Conservation (phyloP, 2,888 invertebrate species). For the Zele albiditarsus region DNA sequence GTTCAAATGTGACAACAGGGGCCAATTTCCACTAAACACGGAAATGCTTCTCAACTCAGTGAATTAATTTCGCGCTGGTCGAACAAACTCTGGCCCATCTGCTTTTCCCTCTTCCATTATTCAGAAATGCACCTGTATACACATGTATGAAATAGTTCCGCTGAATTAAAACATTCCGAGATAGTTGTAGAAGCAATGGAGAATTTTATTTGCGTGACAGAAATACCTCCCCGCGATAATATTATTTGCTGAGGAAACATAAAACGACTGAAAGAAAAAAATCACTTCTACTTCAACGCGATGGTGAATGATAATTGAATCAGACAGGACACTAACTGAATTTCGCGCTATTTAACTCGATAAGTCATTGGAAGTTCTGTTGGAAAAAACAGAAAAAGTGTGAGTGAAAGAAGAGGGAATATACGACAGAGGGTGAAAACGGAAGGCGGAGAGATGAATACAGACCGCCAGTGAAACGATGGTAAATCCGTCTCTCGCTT, state of each 20-base stretch:
- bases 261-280: slow-evolving; percentile 19
- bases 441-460: not conserved
- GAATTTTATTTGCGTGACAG: slow-evolving; percentile 8
- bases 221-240: slow-evolving; percentile 14
- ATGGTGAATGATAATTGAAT: slow-evolving; percentile 41
- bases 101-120: slow-evolving; percentile 7
- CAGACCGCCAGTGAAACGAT: slow-evolving; percentile 26
- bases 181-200: slow-evolving; percentile 40
- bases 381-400: not conserved
- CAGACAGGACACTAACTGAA: slow-evolving; percentile 48
- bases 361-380: slow-evolving; percentile 40
- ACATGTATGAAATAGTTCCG: slow-evolving; percentile 20
- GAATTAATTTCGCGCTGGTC: slow-evolving; percentile 58
- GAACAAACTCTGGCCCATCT: slow-evolving; percentile 15
- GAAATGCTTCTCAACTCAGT: slow-evolving; percentile 59
- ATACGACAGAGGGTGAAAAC: not conserved
- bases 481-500: slow-evolving; percentile 32
- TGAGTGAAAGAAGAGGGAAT: slow-evolving; percentile 10
- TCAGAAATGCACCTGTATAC: not conserved
- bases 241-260: not conserved
- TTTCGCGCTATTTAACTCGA: slow-evolving; percentile 49
- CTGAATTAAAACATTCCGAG: slow-evolving; percentile 51
- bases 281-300: slow-evolving; percentile 10
- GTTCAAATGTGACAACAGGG: slow-evolving; percentile 60
- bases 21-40: slow-evolving; percentile 61